phyloP scores from a whole-genome alignment of 2,888 invertebrate species.

The Nomada lathburiana region DNA sequence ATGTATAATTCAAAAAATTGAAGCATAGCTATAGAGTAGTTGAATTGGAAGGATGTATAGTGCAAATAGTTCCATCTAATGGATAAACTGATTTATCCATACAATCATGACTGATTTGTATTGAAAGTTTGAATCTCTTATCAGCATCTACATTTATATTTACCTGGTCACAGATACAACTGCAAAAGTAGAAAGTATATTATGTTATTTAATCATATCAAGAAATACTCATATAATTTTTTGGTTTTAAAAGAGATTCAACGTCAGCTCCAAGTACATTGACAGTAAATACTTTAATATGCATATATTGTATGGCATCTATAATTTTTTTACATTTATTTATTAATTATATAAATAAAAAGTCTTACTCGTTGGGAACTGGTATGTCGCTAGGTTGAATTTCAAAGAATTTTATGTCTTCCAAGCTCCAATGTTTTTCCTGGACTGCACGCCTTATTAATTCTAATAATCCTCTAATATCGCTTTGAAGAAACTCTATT shows the following conservation, averaged over 20 bases:
- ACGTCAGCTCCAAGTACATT: background rate
- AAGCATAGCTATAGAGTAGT: slow-evolving; percentile 22
- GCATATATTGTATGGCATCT: slow-evolving; percentile 15
- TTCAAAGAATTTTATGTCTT: slow-evolving; percentile 86
- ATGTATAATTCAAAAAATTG: background rate
- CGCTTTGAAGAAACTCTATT: slow-evolving; percentile 85
- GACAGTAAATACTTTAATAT: slow-evolving; percentile 9
- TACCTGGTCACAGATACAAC: slow-evolving; percentile 79
- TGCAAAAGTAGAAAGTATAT: slow-evolving; percentile 69
- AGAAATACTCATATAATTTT: background rate
- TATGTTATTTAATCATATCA: slow-evolving; percentile 10
- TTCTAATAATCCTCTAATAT: slow-evolving; percentile 86
- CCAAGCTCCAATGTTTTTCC: slow-evolving; percentile 85
- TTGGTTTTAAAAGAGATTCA: background rate
- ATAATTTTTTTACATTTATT: slow-evolving; percentile 4
- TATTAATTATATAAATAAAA: slow-evolving; percentile 16
- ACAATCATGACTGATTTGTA: slow-evolving; percentile 65
- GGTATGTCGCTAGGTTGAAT: slow-evolving; percentile 81
- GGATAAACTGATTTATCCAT: slow-evolving; percentile 49
- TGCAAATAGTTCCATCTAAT: slow-evolving; percentile 48
- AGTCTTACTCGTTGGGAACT: slow-evolving; percentile 73
- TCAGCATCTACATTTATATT: slow-evolving; percentile 72
- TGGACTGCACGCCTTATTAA: slow-evolving; percentile 85
- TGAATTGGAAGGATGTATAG: slow-evolving; percentile 27
- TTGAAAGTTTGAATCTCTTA: slow-evolving; percentile 70